These are phyloP conservation scores for Sebastes aleutianus DNA, from an alignment of 2,797 vertebrate genomes.

Conservation along the genomic window DNA sequence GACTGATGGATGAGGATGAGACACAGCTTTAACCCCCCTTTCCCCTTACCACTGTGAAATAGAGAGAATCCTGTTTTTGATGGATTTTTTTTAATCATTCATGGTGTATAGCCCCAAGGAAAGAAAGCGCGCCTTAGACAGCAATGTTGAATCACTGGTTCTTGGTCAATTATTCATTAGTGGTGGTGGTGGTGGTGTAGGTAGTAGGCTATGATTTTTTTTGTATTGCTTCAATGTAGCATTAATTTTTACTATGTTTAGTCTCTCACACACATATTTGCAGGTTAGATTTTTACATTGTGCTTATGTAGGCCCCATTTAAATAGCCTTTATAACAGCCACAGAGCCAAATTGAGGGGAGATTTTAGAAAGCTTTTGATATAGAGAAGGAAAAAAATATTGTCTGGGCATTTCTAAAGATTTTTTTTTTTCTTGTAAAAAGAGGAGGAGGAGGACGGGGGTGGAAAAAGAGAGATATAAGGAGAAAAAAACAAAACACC, in stretches of 20 bases:
- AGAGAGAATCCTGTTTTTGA: conserved; percentile 44
- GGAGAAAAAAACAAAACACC: conserved; percentile 18
- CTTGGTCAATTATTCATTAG: conserved; percentile 71
- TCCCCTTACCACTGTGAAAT: conserved; percentile 63
- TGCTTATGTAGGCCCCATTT: conserved; percentile 55
- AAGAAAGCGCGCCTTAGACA: conserved; percentile 65
- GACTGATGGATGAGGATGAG: conserved; percentile 65
- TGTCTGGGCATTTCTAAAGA: conserved; percentile 4
- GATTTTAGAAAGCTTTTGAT: conserved; percentile 8
- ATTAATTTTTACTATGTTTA: conserved; percentile 45
- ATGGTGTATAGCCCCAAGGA: conserved; percentile 63
- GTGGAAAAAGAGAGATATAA: conserved; percentile 28
- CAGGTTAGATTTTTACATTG: conserved; percentile 30
- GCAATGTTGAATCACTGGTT: conserved; percentile 75
- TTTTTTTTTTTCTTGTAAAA: conserved; percentile 3
- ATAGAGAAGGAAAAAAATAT: neutral
- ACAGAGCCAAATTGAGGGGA: conserved; percentile 33
- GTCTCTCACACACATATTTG: conserved; percentile 29
- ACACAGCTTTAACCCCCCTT: conserved; percentile 57
- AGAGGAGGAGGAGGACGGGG: conserved; percentile 12
- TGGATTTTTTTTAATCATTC: conserved; percentile 62
- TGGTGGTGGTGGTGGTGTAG: conserved; percentile 30
- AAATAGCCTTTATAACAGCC: conserved; percentile 43
- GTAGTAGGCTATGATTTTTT: conserved; percentile 64
- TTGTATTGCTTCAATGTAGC: conserved; percentile 67